Evolutionary conservation across 37 sponge, comb jelly and placozoan genomes (phyloP).

Genomic region (Cliona cf. orientalis): DNA sequence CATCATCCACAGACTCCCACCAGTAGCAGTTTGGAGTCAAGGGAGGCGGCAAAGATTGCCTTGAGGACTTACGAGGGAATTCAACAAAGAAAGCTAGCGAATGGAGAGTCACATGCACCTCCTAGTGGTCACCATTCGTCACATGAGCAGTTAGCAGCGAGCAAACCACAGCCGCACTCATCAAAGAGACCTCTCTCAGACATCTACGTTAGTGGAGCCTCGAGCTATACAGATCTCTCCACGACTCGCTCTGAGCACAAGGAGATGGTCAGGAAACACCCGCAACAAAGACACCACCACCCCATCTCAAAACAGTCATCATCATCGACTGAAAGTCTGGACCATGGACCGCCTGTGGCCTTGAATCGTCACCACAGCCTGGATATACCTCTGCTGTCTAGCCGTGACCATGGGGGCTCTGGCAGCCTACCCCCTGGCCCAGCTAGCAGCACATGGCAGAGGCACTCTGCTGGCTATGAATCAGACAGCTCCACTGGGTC

Average conservation of each 20-base stretch:
- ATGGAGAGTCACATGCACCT: not conserved
- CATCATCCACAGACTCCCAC: not conserved
- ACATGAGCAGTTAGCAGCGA: not conserved
- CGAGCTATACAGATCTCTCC: conserved; percentile 10
- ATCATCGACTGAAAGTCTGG: too few relatives aligned
- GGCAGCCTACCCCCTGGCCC: too few relatives aligned
- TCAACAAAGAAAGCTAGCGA: not conserved
- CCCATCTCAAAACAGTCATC: too few relatives aligned
- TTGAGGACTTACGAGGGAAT: conserved; percentile 12
- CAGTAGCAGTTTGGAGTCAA: not conserved
- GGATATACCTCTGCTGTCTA: too few relatives aligned
- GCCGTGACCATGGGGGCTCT: too few relatives aligned
- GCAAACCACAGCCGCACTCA: not conserved
- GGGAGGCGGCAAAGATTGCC: conserved; percentile 15
- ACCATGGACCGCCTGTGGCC: too few relatives aligned
- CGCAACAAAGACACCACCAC: too few relatives aligned
- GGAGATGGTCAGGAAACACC: not conserved
- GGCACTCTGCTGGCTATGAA: too few relatives aligned
- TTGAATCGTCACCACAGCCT: too few relatives aligned
- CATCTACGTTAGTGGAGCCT: conserved; percentile 14
- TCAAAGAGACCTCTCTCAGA: conserved; percentile 5
- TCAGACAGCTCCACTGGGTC: too few relatives aligned
- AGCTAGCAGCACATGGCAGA: too few relatives aligned
- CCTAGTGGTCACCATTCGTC: not conserved
- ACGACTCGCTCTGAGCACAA: conserved; percentile 4